Base-by-base conservation (phyloP, 2,797 vertebrate genomes). In the Fringilla coelebs region DNA sequence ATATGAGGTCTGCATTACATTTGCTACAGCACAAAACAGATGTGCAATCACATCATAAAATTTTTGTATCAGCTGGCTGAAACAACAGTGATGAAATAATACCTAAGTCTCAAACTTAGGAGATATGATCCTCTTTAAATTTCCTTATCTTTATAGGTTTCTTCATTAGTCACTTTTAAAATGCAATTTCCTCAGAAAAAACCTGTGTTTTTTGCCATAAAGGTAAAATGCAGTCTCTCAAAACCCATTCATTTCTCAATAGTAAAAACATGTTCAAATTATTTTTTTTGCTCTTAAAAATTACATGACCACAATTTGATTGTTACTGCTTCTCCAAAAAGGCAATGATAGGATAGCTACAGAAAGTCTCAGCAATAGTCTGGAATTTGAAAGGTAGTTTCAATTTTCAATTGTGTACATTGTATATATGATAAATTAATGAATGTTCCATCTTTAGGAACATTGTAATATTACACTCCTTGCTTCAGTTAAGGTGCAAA, bases 121-220 rank as follows among this genome's bases (percentile, higher is more conserved):
- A 65, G 31, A 43, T 57, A 45, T 12, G 19, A 74, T 10, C 20
- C 8, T 46, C 10, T 75, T 61, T 55, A 41, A 40, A 89, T 81
- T 68, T 81, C 36, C 38, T 71, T 45, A 16, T 29, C 72, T 74
- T 70, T 77, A 45, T 9, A 88, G 40, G 24, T 46, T 38, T 67
- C 32, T 62, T 62, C 11, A 1, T 41, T 54, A 93, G 52, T 75
- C 36, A 71, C 26, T 94, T 88, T 67, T 16, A 74, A 95, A 96
- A 94, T 49, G 41, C 43, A 51, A 90, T 89, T 93, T 95, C 66
- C 43, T 82, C 68, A 87, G 18, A 81, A 58, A 93, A 82, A 63
- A 52, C 66, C 34, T 21, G 13, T 34, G 16, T 12, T 61, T 48
- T 95, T 91, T 92, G 65, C 49, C 82, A 91, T 25, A 85, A 76